Conservation (phyloP, 2,113 vertebrate species). For the Ciconia boyciana region DNA sequence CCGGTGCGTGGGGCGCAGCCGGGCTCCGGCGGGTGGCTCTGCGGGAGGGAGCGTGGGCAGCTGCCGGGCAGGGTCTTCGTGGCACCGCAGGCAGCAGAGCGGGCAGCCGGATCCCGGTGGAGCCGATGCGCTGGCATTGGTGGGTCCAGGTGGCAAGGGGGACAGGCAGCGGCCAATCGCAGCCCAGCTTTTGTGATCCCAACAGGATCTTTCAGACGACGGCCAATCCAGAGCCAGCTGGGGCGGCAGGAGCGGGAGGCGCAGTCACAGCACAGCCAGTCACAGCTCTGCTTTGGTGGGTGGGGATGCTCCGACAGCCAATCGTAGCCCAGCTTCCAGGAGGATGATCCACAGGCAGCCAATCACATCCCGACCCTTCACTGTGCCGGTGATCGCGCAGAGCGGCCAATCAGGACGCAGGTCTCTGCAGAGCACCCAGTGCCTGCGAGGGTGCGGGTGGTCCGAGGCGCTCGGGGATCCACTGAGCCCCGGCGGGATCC, state of each 20-base stretch:
- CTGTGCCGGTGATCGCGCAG: background rate
- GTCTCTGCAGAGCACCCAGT: background rate
- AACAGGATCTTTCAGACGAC: background rate
- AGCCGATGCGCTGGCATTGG: background rate
- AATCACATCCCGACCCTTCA: background rate
- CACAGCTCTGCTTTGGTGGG: background rate
- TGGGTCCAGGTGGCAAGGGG: background rate
- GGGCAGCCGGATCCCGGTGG: background rate
- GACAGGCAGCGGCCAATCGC: background rate
- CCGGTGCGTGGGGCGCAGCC: background rate
- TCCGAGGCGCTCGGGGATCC: background rate
- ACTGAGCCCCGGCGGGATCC: background rate
- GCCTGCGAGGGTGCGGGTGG: background rate
- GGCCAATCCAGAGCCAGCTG: background rate
- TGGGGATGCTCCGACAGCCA: background rate
- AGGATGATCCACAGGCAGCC: background rate
- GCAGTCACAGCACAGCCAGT: background rate
- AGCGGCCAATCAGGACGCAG: background rate
- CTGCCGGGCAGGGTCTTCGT: background rate
- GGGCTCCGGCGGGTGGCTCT: background rate
- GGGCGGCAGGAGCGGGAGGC: background rate
- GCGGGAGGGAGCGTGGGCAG: background rate
- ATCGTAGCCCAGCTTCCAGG: background rate
- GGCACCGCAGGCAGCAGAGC: background rate
- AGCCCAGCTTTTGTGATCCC: conserved; percentile 12